Evolutionary conservation across 2,113 vertebrate species (phyloP), one percentile per base, ranked within the genome.

Genomic region (Meleagris gallopavo): DNA sequence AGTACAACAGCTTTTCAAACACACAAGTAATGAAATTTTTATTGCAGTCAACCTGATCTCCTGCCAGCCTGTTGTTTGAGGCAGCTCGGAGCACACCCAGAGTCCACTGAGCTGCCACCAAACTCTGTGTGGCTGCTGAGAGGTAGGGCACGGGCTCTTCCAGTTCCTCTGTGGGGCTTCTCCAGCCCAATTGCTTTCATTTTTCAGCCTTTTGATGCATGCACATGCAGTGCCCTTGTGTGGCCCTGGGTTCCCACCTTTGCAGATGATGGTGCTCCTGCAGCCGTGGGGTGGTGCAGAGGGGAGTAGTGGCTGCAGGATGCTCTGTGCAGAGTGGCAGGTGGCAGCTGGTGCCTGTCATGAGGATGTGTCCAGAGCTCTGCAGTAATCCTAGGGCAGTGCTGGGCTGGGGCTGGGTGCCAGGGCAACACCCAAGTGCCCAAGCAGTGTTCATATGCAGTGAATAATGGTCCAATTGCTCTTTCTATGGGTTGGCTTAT

Each of bases 371-470:
- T 8, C 24, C 2, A 5, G 34, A 20, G 21, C 34, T 30, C n/a
- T 2, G 7, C 8, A 13, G 40, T 60, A 11, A 11, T 32, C 30
- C 57, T 29, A 57, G 48, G 34, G 22, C n/a, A 24, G 32, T 4
- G 21, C 34, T 32, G 8, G 55, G 38, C 21, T 32, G 27, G 61
- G 22, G 6, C 29, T 10, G 52, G 13, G 62, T 32, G 65, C n/a
- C 32, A 61, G 86, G 57, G 29, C 6, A 24, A 29, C 7, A 21
- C 36, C 10, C 41, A 43, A 43, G 15, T 43, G 55, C 64, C 74
- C 2, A 0, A 20, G 18, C 1, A 0, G 29, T 29, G 36, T 36
- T 70, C 2, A 6, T 2, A 1, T n/a, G 36, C 14, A 3, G 43
- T 19, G 32, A 27, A 62, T 30, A 25, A 62, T 3, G 46, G 72